Evolutionary conservation across 2,113 vertebrate species (phyloP), one percentile per base, ranked within the genome.

Genomic region (Hemiprocne comata): DNA sequence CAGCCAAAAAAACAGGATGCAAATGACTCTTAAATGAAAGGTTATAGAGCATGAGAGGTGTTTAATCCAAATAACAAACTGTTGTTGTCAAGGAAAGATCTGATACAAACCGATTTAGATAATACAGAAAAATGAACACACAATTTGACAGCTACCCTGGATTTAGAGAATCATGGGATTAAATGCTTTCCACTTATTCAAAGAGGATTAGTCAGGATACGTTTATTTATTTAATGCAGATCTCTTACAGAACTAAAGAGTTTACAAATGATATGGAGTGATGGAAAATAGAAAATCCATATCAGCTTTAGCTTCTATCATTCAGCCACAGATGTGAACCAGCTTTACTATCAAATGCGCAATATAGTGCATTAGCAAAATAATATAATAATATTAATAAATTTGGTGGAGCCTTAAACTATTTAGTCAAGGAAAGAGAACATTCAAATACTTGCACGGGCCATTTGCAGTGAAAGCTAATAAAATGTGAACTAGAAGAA

Each of bases 141-240:
- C 92, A 96, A 96, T 98, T 97, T 98, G 96, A 97, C 95, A 97
- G 94, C 96, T 93, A 94, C 82, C 71, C 77, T 96, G 94, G 96
- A 95, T 97, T 98, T 97, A 97, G 86, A 96, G 96, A 97, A 97
- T 96, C 89, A 89, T 87, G 80, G 94, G 97, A 97, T 97, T 98
- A 97, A 96, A 94, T 96, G 85, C 96, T 98, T 98, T 98, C 96
- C 94, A 96, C 97, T 97, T 97, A 98, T 95, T 98, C 91, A 97
- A 96, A 97, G 97, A 96, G 96, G 96, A 98, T 98, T 98, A 97
- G 95, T 94, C 96, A 93, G 87, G 94, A 97, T 97, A 97, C 91
- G 93, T 97, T 97, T 97, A 96, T 97, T 97, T 97, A 97, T 97
- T 97, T 97, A 96, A 96, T 98, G 97, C 88, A 96, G 94, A 89